A percentile compares a stretch with the other conserved stretches of the same genome.
Evolutionary conservation across 2,888 invertebrate species (phyloP).

Genomic region (Eupithecia insigniata): DNA sequence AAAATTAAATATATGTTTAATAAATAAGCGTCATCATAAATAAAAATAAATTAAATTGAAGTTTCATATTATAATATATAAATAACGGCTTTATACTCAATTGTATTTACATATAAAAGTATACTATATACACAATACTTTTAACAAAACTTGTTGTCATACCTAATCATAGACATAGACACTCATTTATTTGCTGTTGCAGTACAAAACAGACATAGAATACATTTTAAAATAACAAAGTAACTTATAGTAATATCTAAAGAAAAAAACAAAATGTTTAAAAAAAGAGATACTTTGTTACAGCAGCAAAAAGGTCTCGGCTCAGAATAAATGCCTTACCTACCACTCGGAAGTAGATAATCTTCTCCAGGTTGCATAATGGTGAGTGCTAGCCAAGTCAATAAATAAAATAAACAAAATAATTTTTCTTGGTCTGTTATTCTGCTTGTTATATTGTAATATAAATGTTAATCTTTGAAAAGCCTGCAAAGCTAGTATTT

Average conservation of each 20-base stretch:
- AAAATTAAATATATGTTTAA: background rate
- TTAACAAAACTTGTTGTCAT: background rate
- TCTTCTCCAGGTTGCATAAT: background rate
- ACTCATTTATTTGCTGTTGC: no score
- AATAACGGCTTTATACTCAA: background rate
- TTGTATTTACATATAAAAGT: background rate
- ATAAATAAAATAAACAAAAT: background rate
- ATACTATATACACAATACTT: background rate
- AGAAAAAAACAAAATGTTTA: no score
- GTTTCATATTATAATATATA: background rate
- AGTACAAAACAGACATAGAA: no score
- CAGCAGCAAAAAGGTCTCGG: no score
- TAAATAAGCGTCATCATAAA: background rate
- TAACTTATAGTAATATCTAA: no score
- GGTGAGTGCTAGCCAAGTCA: background rate
- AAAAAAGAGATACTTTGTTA: no score
- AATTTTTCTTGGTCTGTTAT: background rate
- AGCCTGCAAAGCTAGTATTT: background rate
- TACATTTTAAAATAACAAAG: no score
- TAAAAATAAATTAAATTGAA: background rate
- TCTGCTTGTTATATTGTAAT: no score
- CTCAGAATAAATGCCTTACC: no score
- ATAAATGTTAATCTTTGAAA: background rate
- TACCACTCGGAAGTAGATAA: no score
- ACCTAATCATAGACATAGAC: no score